Evolutionary conservation across 1,140 invertebrate species (phyloP).

Genomic region (Ladona fulva): DNA sequence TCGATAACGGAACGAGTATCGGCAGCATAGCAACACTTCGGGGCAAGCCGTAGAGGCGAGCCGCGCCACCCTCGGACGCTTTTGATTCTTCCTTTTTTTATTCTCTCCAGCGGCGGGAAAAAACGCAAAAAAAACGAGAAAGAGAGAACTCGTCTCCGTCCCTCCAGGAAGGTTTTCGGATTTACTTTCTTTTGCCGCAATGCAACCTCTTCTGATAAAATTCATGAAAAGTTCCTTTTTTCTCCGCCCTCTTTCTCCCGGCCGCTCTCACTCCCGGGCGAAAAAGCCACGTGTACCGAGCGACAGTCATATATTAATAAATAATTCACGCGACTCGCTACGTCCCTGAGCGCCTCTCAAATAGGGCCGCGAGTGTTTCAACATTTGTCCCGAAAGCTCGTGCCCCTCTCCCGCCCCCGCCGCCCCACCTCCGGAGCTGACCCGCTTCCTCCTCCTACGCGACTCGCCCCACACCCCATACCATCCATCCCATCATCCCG

Average conservation of each 20-base stretch:
- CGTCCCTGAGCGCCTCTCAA: conserved; percentile 1
- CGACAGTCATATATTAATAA: conserved; percentile 10
- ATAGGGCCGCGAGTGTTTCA: conserved; percentile 7
- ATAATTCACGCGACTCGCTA: background rate
- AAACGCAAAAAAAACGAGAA: no score
- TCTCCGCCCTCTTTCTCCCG: no score
- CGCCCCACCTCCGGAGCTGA: background rate
- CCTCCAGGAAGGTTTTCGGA: background rate
- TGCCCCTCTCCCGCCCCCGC: background rate
- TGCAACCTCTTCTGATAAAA: background rate
- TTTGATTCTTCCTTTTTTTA: no score
- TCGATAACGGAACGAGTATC: background rate
- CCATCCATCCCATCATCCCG: background rate
- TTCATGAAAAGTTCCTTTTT: no score
- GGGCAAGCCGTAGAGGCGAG: background rate
- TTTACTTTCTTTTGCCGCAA: conserved; percentile 1
- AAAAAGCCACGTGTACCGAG: background rate
- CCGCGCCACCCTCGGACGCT: no score
- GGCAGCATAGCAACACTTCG: background rate
- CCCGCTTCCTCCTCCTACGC: background rate
- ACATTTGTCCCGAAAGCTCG: background rate
- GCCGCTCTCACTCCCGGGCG: background rate
- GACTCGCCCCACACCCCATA: background rate
- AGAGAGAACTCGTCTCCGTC: background rate
- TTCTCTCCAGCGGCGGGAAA: no score